Evolutionary conservation across 2,888 invertebrate species (phyloP).

Genomic region (Germaria angustata): DNA sequence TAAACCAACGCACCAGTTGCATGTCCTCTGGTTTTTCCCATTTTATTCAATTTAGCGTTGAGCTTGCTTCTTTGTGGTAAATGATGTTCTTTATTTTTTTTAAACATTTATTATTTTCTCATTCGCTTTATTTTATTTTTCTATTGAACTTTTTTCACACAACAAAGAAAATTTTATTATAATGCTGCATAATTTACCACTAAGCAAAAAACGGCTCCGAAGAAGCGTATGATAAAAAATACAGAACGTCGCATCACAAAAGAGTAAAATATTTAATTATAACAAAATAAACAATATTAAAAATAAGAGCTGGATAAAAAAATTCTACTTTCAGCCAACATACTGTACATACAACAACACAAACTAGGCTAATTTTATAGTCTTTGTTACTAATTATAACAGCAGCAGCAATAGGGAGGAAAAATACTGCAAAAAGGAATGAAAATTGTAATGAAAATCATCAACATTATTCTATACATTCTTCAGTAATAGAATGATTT

Average conservation of each 20-base stretch:
- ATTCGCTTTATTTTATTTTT: too few relatives aligned
- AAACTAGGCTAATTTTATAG: neutral
- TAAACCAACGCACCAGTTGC: too few relatives aligned
- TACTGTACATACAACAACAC: neutral
- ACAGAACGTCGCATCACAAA: too few relatives aligned
- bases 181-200: neutral
- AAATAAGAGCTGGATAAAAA: neutral
- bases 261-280: neutral
- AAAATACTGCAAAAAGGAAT: neutral
- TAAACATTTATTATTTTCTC: too few relatives aligned
- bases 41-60: too few relatives aligned
- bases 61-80: too few relatives aligned
- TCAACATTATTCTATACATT: conserved; percentile 1
- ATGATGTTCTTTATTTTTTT: too few relatives aligned
- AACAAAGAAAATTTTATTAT: neutral
- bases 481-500: neutral
- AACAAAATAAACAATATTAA: neutral
- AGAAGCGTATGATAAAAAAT: neutral
- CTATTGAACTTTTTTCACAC: neutral
- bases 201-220: neutral
- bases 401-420: neutral
- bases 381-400: conserved; percentile 3
- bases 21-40: too few relatives aligned
- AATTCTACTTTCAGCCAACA: neutral
- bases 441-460: neutral